These are phyloP conservation scores for Dynastes maya DNA, from an alignment of 2,888 invertebrate genomes.

Conservation along the genomic window DNA sequence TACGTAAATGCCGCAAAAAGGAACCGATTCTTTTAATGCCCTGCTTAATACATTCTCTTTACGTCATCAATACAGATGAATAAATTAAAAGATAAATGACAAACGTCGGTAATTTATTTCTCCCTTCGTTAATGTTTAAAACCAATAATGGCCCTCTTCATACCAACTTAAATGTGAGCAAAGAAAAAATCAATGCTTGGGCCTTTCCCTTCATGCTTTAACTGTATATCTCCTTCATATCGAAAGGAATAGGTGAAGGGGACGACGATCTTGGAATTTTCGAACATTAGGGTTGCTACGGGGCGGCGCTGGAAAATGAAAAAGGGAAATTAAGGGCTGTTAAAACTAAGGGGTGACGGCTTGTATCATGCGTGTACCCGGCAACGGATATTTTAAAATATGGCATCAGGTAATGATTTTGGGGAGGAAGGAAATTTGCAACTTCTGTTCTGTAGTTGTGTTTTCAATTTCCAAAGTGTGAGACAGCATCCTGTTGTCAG, in stretches of 20 bases:
- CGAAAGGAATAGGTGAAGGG: not conserved
- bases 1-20: no score
- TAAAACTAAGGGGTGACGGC: conserved; percentile 26
- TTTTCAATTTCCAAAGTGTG: conserved; percentile 18
- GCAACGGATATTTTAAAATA: conserved; percentile 25
- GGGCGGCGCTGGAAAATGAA: conserved; percentile 24
- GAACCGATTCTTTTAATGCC: no score
- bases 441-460: not conserved
- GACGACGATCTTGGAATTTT: conserved; percentile 12
- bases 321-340: conserved; percentile 44
- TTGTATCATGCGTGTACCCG: conserved; percentile 7
- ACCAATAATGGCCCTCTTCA: conserved; percentile 6
- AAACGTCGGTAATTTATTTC: not conserved
- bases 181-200: conserved; percentile 22
- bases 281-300: conserved; percentile 26
- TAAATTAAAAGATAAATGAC: not conserved
- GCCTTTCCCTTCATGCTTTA: conserved; percentile 1
- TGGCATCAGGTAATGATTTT: not conserved
- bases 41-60: no score
- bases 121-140: not conserved
- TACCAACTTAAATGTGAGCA: not conserved
- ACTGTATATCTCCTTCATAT: conserved; percentile 16
- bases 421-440: conserved; percentile 30
- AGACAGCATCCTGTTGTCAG: not conserved
- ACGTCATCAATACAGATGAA: not conserved